Percentiles rank a stretch among this genome's conserved stretches.
phyloP scores from a whole-genome alignment of 2,888 invertebrate genomes.

The Octodonta nipae region DNA sequence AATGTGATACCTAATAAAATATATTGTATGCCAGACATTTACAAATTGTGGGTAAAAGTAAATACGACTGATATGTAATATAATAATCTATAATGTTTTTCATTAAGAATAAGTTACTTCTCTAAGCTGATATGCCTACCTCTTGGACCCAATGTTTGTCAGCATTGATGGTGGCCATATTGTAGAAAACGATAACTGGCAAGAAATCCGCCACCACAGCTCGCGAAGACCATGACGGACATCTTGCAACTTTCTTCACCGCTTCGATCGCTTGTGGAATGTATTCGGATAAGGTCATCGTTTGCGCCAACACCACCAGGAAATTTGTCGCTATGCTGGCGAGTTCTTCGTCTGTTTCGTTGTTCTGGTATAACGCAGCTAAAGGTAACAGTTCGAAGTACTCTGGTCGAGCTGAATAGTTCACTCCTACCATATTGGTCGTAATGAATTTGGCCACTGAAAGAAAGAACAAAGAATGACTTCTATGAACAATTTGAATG shows the following conservation, averaged over 20 bases:
- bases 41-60: no score
- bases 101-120: no score
- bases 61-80: no score
- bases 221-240: constrained; percentile 56
- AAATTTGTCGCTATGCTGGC: constrained; percentile 51
- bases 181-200: constrained; percentile 59
- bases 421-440: constrained; percentile 23
- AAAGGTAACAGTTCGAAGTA: constrained; percentile 48
- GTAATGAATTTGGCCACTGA: constrained; percentile 29
- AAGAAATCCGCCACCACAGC: constrained; percentile 53
- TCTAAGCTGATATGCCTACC: no score
- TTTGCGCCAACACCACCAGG: constrained; percentile 55
- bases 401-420: constrained; percentile 37
- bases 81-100: no score
- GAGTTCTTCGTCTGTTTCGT: constrained; percentile 66
- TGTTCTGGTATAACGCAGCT: constrained; percentile 63
- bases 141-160: constrained; percentile 39
- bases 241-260: constrained; percentile 34
- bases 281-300: constrained; percentile 43
- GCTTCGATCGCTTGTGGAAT: constrained; percentile 46
- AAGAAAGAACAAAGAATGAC: no score
- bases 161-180: constrained; percentile 49
- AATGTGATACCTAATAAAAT: no score
- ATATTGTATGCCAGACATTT: no score
- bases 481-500: no score